Conservation (phyloP, 2,888 invertebrate species). For the Parthenolecanium corni region DNA sequence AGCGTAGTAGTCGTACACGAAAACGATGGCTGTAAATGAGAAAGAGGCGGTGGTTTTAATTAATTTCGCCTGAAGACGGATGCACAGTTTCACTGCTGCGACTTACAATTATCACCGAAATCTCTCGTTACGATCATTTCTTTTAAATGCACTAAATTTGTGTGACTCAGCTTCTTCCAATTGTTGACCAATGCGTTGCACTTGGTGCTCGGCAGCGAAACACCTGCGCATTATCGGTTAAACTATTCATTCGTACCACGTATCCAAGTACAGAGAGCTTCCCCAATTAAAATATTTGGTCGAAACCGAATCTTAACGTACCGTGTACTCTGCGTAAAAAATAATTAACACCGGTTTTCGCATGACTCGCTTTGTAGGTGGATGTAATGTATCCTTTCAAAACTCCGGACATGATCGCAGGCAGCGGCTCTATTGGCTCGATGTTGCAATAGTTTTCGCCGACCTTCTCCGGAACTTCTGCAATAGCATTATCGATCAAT, state of each 20-base stretch:
- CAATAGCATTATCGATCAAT: constrained; percentile 35
- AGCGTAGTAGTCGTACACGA: constrained; percentile 93
- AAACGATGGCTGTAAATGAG: constrained; percentile 63
- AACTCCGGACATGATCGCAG: constrained; percentile 52
- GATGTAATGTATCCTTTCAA: constrained; percentile 65
- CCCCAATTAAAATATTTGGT: too few relatives aligned
- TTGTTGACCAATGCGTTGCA: constrained; percentile 74
- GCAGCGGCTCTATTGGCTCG: constrained; percentile 70
- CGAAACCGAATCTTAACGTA: constrained; percentile 35
- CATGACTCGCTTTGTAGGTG: constrained; percentile 79
- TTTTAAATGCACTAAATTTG: constrained; percentile 82
- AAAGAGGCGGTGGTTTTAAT: not conserved
- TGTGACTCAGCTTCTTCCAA: constrained; percentile 92
- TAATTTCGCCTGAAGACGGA: not conserved
- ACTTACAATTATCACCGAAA: constrained; percentile 89
- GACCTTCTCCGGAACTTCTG: constrained; percentile 73
- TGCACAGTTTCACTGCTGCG: too few relatives aligned
- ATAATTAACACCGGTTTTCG: constrained; percentile 72
- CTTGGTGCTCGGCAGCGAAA: constrained; percentile 68
- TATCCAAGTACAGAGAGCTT: too few relatives aligned
- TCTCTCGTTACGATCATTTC: constrained; percentile 91
- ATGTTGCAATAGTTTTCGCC: constrained; percentile 76
- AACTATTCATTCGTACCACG: not conserved
- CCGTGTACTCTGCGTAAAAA: constrained; percentile 82
- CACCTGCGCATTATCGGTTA: constrained; percentile 44